Evolutionary conservation across 1,140 invertebrate genomes (phyloP).

Genomic region (Zaprionus lachaisei): DNA sequence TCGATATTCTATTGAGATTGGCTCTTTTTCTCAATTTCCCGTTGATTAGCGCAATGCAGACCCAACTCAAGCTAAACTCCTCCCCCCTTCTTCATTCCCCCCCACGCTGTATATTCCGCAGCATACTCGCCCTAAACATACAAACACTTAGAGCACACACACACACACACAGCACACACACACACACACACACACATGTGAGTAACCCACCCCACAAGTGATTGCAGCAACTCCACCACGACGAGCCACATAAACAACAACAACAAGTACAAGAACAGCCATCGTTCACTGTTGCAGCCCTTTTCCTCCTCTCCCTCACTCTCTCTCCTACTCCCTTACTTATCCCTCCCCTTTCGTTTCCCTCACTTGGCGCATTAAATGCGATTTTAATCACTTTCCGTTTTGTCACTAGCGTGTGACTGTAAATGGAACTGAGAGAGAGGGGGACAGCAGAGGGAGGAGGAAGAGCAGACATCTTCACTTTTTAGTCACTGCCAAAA

Average conservation of each 20-base stretch:
- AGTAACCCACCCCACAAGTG: neutral
- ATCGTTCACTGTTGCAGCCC: neutral
- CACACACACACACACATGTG: neutral
- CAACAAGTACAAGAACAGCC: neutral
- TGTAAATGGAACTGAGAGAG: conserved; percentile 3
- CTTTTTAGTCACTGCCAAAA: conserved; percentile 42
- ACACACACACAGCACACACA: conserved; percentile 2
- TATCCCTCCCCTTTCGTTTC: conserved; percentile 1
- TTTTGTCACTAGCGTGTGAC: conserved; percentile 62
- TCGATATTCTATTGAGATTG: conserved; percentile 18
- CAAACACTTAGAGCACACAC: conserved; percentile 34
- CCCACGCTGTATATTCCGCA: neutral
- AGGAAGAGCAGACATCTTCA: neutral
- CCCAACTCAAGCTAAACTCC: conserved; percentile 29
- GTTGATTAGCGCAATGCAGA: conserved; percentile 52
- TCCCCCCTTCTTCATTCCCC: neutral
- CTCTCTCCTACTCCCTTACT: neutral
- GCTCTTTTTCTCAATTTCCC: conserved; percentile 53
- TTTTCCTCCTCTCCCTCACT: neutral
- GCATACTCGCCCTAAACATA: conserved; percentile 46
- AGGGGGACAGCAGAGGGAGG: neutral
- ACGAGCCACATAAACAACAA: conserved; percentile 8
- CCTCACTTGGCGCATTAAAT: conserved; percentile 67
- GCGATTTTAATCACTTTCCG: conserved; percentile 82
- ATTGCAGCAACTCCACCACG: neutral